Conservation (phyloP, 1,140 invertebrate genomes). For the Hypothenemus hampei region DNA sequence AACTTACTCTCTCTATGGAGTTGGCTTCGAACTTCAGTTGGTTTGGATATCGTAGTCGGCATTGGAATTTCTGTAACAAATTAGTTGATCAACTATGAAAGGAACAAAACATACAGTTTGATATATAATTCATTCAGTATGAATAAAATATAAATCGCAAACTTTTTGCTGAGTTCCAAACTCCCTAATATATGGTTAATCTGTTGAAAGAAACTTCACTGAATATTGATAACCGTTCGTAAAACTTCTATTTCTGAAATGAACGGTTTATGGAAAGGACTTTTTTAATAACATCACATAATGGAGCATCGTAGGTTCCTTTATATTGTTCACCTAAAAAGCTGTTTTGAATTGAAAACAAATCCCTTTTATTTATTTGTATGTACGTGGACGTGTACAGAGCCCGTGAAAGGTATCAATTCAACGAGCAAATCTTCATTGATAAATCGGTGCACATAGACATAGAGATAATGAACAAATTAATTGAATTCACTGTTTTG, state of each 20-base stretch:
- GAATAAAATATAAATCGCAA: slow-evolving; percentile 26
- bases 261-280: no score
- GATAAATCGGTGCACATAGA: no score
- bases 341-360: no score
- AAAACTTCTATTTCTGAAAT: slow-evolving; percentile 25
- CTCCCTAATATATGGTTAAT: slow-evolving; percentile 28
- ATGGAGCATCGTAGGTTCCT: no score
- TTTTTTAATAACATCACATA: no score
- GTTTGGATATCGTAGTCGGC: slow-evolving; percentile 60
- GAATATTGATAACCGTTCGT: slow-evolving; percentile 29
- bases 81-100: slow-evolving; percentile 21
- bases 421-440: no score
- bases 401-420: no score
- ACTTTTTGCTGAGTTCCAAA: slow-evolving; percentile 19
- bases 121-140: slow-evolving; percentile 15
- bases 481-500: no score
- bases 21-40: slow-evolving; percentile 61
- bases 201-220: slow-evolving; percentile 24
- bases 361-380: no score
- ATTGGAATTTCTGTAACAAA: slow-evolving; percentile 61
- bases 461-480: no score
- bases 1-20: slow-evolving; percentile 61
- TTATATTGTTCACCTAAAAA: no score
- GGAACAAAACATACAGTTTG: slow-evolving; percentile 8
- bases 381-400: no score